Base-by-base conservation (phyloP, 2,888 invertebrate genomes). In the Brachyptera putata region DNA sequence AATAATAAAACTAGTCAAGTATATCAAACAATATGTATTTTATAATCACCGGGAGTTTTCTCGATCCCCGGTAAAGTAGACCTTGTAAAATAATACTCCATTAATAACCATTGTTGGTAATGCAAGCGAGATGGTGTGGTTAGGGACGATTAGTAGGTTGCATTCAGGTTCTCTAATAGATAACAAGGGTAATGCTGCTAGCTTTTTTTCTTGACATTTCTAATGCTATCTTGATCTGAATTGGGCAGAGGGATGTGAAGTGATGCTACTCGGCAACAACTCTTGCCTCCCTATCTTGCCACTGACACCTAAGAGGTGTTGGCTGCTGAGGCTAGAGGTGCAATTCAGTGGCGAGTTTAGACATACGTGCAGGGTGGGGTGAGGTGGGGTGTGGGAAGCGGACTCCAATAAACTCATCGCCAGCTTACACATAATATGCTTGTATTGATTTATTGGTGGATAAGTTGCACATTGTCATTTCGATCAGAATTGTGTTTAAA, bases 21-120 rank as follows among this genome's bases (percentile, higher is more conserved):
- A 34, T 36, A 53, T 53, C 53, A 36, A 53, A 53, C 34, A 14
- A 34, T 53, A 53, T 43, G 43, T 53, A 53, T 21, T 53, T 53
- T 34, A 53, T 53, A 53, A 53, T 36, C 36, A 36, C 34, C 13
- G 18, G 16, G 14, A n/a, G 30, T 50, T n/a, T 25, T 50, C 24
- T 30, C 49, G 49, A 50, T 26, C 16, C n/a, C 9, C 30, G n/a
- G 14, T 41, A 21, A 21, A 41, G 21, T 21, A 41, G 41, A 41
- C 21, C 41, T 41, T 18, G 41, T 41, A 41, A 41, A 18, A 21
- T 41, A 41, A 18, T 18, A 16, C 18, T 18, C 41, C 41, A 41
- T 16, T 41, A 41, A 41, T 41, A 21, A 41, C 41, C 41, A 16
- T 41, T 21, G 14, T 7, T 41, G 41, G 16, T 41, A 16, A 41